phyloP scores from a whole-genome alignment of 2,113 vertebrate species.

The Cisticola juncidis region DNA sequence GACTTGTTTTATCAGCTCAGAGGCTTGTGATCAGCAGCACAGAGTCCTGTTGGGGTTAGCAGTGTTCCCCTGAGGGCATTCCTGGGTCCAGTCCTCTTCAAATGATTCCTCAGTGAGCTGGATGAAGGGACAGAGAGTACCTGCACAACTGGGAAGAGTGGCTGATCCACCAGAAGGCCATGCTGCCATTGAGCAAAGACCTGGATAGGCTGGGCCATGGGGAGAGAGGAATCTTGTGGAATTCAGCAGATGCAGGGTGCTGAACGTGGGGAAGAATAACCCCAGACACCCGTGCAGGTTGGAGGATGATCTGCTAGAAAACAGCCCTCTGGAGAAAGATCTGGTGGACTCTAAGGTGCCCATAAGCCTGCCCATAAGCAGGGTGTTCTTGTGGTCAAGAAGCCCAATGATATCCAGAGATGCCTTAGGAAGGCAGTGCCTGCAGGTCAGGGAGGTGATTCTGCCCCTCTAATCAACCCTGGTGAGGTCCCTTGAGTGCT shows the following conservation, averaged over 20 bases:
- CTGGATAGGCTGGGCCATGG: neutral
- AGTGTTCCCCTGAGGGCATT: neutral
- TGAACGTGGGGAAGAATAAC: neutral
- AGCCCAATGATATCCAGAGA: accelerated
- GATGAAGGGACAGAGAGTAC: neutral
- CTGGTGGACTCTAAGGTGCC: neutral
- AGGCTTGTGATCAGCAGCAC: neutral
- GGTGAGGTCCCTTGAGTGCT: neutral
- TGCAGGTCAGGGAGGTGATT: neutral
- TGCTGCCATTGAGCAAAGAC: neutral
- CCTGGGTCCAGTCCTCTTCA: neutral
- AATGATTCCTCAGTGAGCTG: neutral
- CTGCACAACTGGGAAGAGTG: neutral
- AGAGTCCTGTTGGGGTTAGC: neutral
- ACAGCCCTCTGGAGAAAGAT: neutral
- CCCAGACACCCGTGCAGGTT: accelerated
- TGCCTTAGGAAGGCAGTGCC: neutral
- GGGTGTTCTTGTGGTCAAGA: neutral
- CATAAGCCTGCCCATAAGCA: neutral
- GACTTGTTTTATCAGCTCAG: neutral
- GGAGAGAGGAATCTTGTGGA: neutral
- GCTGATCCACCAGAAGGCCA: neutral
- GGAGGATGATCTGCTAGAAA: neutral
- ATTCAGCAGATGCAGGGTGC: neutral
- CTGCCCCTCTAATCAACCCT: neutral